phyloP scores from a whole-genome alignment of 2,888 invertebrate species.

The Sturmia bella region DNA sequence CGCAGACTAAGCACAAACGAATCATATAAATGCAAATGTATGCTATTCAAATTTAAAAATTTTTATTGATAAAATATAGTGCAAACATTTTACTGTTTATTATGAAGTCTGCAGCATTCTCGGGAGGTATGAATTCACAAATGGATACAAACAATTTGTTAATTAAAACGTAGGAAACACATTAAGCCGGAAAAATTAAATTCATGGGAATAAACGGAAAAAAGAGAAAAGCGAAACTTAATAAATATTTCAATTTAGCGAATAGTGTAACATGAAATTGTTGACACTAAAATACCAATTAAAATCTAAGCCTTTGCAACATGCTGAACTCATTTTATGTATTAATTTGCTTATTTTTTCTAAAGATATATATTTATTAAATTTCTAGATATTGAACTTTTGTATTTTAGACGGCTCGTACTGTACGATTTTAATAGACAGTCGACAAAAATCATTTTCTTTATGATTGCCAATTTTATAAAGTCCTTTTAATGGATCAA shows the following conservation, averaged over 20 bases:
- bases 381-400: too few relatives aligned
- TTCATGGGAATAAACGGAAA: not conserved
- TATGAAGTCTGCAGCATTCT: not conserved
- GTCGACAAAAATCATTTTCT: too few relatives aligned
- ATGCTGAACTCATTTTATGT: too few relatives aligned
- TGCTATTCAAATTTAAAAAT: constrained; percentile 10
- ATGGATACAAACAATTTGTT: constrained; percentile 55
- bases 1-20: not conserved
- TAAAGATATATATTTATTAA: too few relatives aligned
- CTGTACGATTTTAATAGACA: too few relatives aligned
- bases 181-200: constrained; percentile 7
- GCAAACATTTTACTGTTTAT: not conserved
- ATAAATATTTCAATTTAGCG: not conserved
- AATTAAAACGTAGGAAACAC: constrained; percentile 56
- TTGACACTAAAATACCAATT: not conserved
- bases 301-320: too few relatives aligned
- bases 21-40: constrained; percentile 9
- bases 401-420: too few relatives aligned
- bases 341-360: too few relatives aligned
- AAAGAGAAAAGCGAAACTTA: not conserved
- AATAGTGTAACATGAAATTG: not conserved
- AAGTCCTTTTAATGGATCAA: too few relatives aligned
- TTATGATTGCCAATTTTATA: too few relatives aligned
- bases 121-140: not conserved
- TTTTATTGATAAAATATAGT: constrained; percentile 13